Percentiles rank a stretch among this genome's conserved stretches.
These are phyloP conservation scores for Silurus asotus DNA, from an alignment of 2,113 vertebrate genomes.

Conservation along the genomic window DNA sequence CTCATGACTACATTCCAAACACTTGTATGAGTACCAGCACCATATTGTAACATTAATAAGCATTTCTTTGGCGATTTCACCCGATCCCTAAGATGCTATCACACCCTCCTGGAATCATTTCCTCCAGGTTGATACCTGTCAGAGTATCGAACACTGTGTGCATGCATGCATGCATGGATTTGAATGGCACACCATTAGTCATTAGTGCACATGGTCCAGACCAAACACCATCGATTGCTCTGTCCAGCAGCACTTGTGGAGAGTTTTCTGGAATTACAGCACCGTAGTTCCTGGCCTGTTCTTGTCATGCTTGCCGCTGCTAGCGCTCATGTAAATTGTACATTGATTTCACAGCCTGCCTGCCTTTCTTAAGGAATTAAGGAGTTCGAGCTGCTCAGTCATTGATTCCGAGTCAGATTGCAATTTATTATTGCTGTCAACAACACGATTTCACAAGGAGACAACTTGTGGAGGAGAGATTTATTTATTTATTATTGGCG, in stretches of 20 bases:
- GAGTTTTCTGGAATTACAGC: slow-evolving; percentile 68
- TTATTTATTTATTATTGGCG: background rate
- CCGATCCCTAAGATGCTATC: slow-evolving; percentile 37
- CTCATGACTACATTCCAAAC: slow-evolving; percentile 62
- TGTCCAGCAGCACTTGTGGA: slow-evolving; percentile 53
- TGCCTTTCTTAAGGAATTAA: slow-evolving; percentile 75
- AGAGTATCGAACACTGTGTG: slow-evolving; percentile 44
- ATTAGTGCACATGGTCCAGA: slow-evolving; percentile 44
- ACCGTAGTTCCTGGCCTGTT: slow-evolving; percentile 64
- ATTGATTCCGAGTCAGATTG: slow-evolving; percentile 71
- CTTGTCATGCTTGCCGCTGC: slow-evolving; percentile 69
- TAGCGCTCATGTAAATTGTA: slow-evolving; percentile 74
- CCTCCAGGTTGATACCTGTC: slow-evolving; percentile 58
- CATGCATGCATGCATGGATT: background rate
- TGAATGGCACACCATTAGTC: slow-evolving; percentile 47
- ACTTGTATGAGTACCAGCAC: background rate
- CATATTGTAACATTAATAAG: background rate
- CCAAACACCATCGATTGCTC: slow-evolving; percentile 60
- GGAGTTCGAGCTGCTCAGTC: slow-evolving; percentile 68
- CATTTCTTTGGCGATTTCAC: background rate
- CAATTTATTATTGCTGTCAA: slow-evolving; percentile 74
- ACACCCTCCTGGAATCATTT: slow-evolving; percentile 64
- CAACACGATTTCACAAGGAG: slow-evolving; percentile 70
- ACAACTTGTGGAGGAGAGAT: slow-evolving; percentile 59
- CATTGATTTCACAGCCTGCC: slow-evolving; percentile 71